These are phyloP conservation scores for Acanthochromis polyacanthus DNA, from an alignment of 2,113 vertebrate species.

Conservation along the genomic window DNA sequence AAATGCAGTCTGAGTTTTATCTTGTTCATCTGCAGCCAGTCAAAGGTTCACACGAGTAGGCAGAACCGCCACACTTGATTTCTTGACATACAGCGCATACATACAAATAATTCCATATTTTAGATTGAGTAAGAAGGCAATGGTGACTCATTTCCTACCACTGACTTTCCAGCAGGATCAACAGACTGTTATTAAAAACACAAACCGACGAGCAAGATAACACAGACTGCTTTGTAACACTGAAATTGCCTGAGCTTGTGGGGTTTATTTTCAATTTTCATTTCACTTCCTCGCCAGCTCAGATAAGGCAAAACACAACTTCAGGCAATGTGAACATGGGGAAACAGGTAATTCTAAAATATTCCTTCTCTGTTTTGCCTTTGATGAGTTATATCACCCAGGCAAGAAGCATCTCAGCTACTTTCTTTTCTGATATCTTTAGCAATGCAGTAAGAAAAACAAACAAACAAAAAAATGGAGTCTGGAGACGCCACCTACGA, in stretches of 20 bases:
- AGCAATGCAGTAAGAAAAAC: not conserved
- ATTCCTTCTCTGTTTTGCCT: conserved; percentile 35
- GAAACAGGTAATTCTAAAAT: conserved; percentile 32
- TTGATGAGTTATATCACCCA: conserved; percentile 29
- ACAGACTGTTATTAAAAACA: conserved; percentile 33
- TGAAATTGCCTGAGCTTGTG: not conserved
- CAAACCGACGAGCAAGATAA: not conserved
- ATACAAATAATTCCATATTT: not conserved
- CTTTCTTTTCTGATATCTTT: conserved; percentile 32
- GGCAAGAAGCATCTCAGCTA: not conserved
- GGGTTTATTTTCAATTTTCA: conserved; percentile 46
- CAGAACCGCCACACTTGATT: not conserved
- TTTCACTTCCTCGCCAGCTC: conserved; percentile 9
- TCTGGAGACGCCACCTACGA: conserved; percentile 36
- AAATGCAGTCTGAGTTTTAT: not conserved
- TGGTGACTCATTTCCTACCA: conserved; percentile 18
- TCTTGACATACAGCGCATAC: not conserved
- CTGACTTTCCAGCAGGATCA: not conserved
- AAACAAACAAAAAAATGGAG: not conserved
- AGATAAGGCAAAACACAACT: conserved; percentile 41
- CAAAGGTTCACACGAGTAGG: not conserved
- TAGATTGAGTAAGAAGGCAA: not conserved
- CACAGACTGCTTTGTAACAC: not conserved
- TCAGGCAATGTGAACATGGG: conserved; percentile 32
- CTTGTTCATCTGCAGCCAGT: conserved; percentile 9